A percentile compares a stretch with the other conserved stretches of the same genome.
Evolutionary conservation across 2,888 invertebrate genomes (phyloP).

Genomic region (Meta bourneti): DNA sequence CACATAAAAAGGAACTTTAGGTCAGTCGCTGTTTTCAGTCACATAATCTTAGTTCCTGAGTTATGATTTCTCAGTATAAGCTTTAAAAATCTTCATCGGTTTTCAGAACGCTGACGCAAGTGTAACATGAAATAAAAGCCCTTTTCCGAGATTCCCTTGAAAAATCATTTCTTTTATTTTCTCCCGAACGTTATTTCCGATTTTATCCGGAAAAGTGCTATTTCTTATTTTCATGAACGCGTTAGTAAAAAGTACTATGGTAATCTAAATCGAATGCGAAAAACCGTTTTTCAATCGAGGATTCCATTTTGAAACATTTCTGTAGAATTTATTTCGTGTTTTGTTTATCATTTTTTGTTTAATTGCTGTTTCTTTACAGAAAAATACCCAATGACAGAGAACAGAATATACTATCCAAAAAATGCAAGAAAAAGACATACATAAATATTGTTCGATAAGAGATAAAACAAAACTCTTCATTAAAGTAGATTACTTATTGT

Average conservation of each 20-base stretch:
- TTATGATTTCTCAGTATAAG: not conserved
- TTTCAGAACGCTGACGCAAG: not conserved
- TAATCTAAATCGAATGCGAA: not conserved
- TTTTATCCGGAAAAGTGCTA: not conserved
- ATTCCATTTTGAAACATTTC: no score
- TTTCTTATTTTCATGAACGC: not conserved
- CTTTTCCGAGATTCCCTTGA: not conserved
- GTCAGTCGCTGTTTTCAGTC: not conserved
- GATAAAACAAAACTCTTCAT: no score
- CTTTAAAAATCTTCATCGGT: not conserved
- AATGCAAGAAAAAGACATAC: no score
- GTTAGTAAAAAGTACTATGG: not conserved
- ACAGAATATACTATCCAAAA: no score
- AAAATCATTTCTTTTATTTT: not conserved
- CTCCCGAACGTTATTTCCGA: not conserved
- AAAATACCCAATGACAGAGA: no score
- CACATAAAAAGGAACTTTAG: not conserved
- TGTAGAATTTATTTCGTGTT: no score
- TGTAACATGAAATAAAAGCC: not conserved
- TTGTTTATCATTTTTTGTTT: no score
- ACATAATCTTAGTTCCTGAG: not conserved
- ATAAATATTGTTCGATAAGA: no score
- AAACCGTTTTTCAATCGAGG: no score
- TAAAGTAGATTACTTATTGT: no score
- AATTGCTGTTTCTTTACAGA: no score